These are phyloP conservation scores for Lasioglossum zephyrum DNA, from an alignment of 2,888 invertebrate genomes.

Conservation along the genomic window DNA sequence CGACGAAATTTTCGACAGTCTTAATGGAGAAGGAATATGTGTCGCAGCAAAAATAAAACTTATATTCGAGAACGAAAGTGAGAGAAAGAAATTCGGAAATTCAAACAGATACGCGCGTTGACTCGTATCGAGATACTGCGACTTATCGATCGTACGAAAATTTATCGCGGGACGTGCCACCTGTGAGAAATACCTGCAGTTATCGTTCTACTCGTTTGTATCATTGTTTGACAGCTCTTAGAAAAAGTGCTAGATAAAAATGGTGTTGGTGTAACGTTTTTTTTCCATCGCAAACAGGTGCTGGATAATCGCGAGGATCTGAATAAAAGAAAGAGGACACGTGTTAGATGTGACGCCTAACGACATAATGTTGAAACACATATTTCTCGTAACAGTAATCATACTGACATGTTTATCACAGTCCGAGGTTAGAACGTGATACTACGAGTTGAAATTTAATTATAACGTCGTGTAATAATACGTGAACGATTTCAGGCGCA, in stretches of 20 bases:
- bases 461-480: slow-evolving; percentile 2
- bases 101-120: neutral
- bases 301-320: neutral
- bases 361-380: slow-evolving; percentile 67
- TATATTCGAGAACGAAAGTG: neutral
- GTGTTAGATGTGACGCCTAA: slow-evolving; percentile 45
- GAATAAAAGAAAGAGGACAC: slow-evolving; percentile 19
- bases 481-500: slow-evolving; percentile 85
- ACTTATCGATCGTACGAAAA: neutral
- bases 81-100: neutral
- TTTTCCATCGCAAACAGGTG: slow-evolving; percentile 11
- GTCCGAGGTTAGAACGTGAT: slow-evolving; percentile 68
- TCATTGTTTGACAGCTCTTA: slow-evolving; percentile 25
- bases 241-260: neutral
- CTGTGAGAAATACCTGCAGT: slow-evolving; percentile 2
- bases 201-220: neutral
- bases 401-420: slow-evolving; percentile 62
- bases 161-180: neutral
- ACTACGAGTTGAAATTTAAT: neutral
- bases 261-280: slow-evolving; percentile 10
- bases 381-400: slow-evolving; percentile 45
- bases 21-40: no score
- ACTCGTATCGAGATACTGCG: neutral
- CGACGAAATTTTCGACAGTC: no score
- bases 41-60: neutral